phyloP scores from a whole-genome alignment of 1,140 invertebrate genomes.

The Calycopis cecrops region DNA sequence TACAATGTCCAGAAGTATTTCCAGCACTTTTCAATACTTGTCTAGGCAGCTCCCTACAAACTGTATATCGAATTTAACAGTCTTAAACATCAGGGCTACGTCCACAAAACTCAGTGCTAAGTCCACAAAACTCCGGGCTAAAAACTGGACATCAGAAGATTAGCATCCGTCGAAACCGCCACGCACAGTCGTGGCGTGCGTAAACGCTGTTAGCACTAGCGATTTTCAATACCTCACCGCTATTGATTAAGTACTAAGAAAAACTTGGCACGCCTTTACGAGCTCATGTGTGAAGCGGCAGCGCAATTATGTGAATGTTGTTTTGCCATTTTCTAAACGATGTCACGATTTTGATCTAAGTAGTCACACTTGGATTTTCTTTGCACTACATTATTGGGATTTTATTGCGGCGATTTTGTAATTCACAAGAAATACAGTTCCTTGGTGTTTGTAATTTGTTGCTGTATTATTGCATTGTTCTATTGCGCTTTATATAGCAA shows the following conservation, averaged over 20 bases:
- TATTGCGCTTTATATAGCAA: conserved; percentile 6
- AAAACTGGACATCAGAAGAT: no score
- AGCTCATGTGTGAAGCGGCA: conserved; percentile 30
- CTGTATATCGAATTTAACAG: no score
- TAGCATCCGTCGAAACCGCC: no score
- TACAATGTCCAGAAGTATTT: no score
- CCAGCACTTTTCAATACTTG: no score
- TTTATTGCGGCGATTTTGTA: conserved; percentile 13
- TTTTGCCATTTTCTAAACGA: conserved; percentile 25
- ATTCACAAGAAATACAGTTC: conserved; percentile 15
- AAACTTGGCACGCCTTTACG: conserved; percentile 54
- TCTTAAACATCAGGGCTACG: no score
- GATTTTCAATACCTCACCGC: conserved; percentile 59
- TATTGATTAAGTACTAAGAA: conserved; percentile 64
- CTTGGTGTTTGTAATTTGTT: neutral
- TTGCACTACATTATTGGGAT: conserved; percentile 6
- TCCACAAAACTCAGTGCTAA: no score
- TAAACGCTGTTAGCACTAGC: conserved; percentile 41
- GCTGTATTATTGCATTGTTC: conserved; percentile 5
- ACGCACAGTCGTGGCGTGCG: conserved; percentile 42
- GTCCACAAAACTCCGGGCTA: no score
- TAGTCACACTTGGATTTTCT: conserved; percentile 10
- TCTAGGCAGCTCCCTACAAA: no score
- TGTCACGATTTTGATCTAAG: conserved; percentile 16
- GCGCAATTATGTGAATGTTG: conserved; percentile 26